Evolutionary conservation across 2,888 invertebrate genomes (phyloP).

Genomic region (Dorcus hopei): DNA sequence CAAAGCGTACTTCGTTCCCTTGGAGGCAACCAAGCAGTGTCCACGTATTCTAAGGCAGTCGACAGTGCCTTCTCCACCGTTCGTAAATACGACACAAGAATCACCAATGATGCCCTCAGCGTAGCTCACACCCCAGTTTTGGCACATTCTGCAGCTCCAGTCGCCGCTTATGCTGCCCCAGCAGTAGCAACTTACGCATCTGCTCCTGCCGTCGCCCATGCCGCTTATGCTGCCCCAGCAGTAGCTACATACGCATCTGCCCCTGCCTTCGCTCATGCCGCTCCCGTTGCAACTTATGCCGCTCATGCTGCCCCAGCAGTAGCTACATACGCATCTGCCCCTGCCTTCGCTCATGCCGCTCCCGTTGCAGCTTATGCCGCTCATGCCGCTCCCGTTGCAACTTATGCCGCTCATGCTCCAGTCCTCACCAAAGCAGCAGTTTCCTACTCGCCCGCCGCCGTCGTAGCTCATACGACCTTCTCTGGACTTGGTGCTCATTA

Average conservation of each 20-base stretch:
- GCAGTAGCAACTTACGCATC: constrained; percentile 19
- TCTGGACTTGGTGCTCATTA: constrained; percentile 62
- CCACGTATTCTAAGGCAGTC: constrained; percentile 58
- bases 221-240: constrained; percentile 11
- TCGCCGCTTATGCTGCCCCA: constrained; percentile 45
- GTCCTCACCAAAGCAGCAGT: constrained; percentile 43
- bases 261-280: constrained; percentile 7
- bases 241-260: constrained; percentile 7
- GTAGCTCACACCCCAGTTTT: constrained; percentile 51
- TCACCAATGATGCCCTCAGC: constrained; percentile 55
- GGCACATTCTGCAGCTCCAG: constrained; percentile 41
- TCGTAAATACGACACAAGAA: constrained; percentile 58
- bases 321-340: constrained; percentile 36
- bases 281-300: constrained; percentile 10
- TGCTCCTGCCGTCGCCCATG: constrained; percentile 9
- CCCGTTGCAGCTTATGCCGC: constrained; percentile 28
- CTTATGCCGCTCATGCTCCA: constrained; percentile 32
- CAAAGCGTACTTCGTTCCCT: constrained; percentile 59
- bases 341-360: constrained; percentile 38
- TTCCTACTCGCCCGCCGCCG: constrained; percentile 59
- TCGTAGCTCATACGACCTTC: constrained; percentile 64
- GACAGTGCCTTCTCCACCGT: constrained; percentile 61
- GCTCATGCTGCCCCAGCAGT: constrained; percentile 28
- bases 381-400: constrained; percentile 31
- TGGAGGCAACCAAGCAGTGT: constrained; percentile 55